These are phyloP conservation scores for Egretta garzetta DNA, from an alignment of 2,113 vertebrate species.

Conservation along the genomic window DNA sequence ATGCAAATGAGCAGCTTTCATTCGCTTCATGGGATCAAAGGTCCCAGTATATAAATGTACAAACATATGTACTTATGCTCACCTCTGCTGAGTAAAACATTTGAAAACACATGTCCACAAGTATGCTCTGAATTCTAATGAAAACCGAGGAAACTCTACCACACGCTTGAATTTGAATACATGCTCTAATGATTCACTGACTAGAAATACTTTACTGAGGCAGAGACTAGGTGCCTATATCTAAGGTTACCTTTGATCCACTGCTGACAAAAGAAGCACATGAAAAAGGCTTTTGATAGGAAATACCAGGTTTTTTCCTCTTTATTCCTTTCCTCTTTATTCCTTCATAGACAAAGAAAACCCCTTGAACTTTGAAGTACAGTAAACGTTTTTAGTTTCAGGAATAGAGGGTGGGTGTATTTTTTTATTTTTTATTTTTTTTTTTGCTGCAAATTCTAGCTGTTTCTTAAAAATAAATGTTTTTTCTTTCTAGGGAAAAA, in stretches of 20 bases:
- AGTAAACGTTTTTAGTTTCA: neutral
- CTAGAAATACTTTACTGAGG: neutral
- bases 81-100: constrained; percentile 16
- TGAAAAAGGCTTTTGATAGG: constrained; percentile 45
- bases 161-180: neutral
- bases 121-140: neutral
- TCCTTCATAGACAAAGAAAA: constrained; percentile 6
- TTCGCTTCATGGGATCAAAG: neutral
- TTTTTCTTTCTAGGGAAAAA: neutral
- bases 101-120: neutral
- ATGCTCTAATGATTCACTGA: neutral
- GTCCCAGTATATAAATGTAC: neutral
- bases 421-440: constrained; percentile 5
- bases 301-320: neutral
- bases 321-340: constrained; percentile 10
- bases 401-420: neutral
- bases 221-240: constrained; percentile 3
- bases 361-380: neutral
- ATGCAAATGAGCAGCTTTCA: neutral
- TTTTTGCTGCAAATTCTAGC: neutral
- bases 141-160: constrained; percentile 6
- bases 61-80: neutral
- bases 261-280: constrained; percentile 16
- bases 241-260: constrained; percentile 58
- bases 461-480: neutral